A percentile compares a stretch with the other conserved stretches of the same genome.
Conservation (phyloP, 2,113 vertebrate genomes). For the Mormyrus iriodes region DNA sequence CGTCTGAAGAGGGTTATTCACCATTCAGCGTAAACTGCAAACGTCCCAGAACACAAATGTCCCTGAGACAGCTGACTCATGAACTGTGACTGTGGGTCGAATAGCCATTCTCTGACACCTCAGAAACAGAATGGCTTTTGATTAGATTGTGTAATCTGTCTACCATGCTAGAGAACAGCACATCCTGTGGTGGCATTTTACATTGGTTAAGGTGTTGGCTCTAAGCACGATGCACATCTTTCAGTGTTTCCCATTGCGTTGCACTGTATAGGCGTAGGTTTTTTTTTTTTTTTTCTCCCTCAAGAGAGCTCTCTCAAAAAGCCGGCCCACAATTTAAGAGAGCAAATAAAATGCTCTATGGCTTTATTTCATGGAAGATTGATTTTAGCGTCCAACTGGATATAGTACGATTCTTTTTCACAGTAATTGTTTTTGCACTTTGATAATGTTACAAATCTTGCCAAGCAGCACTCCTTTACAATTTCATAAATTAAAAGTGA, state of each 20-base stretch:
- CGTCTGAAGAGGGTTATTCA: background rate
- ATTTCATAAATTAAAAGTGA: background rate
- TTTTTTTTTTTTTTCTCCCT: too few relatives aligned
- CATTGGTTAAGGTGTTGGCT: background rate
- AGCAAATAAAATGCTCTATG: background rate
- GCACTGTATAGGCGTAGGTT: background rate
- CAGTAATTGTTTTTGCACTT: background rate
- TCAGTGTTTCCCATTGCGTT: background rate
- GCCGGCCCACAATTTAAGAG: background rate
- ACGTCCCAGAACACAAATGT: background rate
- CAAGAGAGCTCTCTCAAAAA: background rate
- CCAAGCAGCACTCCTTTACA: background rate
- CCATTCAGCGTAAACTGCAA: background rate
- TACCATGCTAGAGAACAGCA: background rate
- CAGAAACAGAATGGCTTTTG: background rate
- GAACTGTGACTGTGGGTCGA: background rate
- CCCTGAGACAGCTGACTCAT: background rate
- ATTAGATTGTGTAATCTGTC: background rate
- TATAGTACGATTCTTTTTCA: background rate
- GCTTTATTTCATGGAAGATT: background rate
- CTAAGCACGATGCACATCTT: background rate
- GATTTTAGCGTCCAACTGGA: background rate
- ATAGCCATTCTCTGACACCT: background rate
- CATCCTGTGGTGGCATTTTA: background rate
- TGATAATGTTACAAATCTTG: background rate